Evolutionary conservation across 2,113 vertebrate genomes (phyloP).

Genomic region (Lophotis ruficrista): DNA sequence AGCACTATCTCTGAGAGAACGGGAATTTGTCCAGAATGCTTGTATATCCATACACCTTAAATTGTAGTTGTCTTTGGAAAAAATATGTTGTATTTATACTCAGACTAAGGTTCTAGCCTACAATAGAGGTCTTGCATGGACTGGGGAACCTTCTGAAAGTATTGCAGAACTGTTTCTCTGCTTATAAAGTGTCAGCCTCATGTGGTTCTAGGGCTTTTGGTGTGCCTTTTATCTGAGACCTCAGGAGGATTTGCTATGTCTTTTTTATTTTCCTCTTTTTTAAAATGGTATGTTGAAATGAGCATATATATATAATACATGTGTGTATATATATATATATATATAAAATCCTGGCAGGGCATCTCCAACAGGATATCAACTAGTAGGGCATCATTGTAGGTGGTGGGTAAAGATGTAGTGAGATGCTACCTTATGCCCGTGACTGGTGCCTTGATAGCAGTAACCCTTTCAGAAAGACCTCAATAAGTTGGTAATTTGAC

Average conservation of each 20-base stretch:
- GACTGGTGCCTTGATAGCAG: background rate
- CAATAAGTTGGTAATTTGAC: background rate
- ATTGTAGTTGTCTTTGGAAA: background rate
- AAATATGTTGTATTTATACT: background rate
- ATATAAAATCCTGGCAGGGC: background rate
- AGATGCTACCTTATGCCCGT: background rate
- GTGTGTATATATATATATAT: too few species aligned
- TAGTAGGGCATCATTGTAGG: background rate
- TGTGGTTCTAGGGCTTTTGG: background rate
- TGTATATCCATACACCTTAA: background rate
- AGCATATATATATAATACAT: background rate
- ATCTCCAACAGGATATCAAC: background rate
- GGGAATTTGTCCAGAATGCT: background rate
- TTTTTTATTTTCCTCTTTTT: background rate
- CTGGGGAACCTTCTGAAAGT: background rate
- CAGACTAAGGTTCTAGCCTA: background rate
- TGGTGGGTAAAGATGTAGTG: background rate
- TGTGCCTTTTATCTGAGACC: background rate
- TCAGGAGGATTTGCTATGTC: background rate
- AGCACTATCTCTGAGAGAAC: background rate
- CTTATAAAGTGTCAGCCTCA: background rate
- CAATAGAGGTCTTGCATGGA: accelerated
- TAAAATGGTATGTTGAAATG: background rate
- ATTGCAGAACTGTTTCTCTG: background rate
- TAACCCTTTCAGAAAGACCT: background rate